phyloP scores from a whole-genome alignment of 2,113 vertebrate species.

The Malaclemys terrapin region DNA sequence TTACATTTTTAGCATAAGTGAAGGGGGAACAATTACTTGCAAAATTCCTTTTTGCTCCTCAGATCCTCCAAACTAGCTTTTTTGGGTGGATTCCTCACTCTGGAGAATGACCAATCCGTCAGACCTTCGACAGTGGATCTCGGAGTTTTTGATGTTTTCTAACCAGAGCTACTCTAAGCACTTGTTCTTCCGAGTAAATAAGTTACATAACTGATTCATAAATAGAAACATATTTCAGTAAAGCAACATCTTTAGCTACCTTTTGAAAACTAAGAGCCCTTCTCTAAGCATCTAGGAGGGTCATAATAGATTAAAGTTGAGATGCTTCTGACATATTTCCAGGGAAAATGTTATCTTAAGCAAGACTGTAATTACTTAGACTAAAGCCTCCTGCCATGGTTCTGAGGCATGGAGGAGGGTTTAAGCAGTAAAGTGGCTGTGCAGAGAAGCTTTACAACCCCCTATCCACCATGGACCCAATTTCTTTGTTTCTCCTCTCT shows the following conservation, averaged over 20 bases:
- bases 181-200: constrained; percentile 16
- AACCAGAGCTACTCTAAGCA: not conserved
- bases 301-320: constrained; percentile 3
- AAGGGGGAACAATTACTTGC: not conserved
- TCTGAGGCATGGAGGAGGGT: not conserved
- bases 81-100: constrained; percentile 1
- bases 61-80: constrained; percentile 7
- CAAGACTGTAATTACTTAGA: not conserved
- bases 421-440: not conserved
- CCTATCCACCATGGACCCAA: not conserved
- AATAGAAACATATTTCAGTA: constrained; percentile 17
- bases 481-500: not conserved
- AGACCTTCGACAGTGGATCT: constrained; percentile 38
- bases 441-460: not conserved
- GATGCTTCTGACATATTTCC: not conserved
- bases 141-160: constrained; percentile 27
- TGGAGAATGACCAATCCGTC: not conserved
- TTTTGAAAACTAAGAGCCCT: not conserved
- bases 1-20: not conserved
- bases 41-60: not conserved
- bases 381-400: accelerated
- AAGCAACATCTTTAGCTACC: constrained; percentile 14
- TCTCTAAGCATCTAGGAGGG: not conserved
- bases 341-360: not conserved
- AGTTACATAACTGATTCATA: not conserved